A percentile compares a stretch with the other conserved stretches of the same genome.
phyloP scores from a whole-genome alignment of 2,888 invertebrate genomes.

The Amblyjoppa proteus region DNA sequence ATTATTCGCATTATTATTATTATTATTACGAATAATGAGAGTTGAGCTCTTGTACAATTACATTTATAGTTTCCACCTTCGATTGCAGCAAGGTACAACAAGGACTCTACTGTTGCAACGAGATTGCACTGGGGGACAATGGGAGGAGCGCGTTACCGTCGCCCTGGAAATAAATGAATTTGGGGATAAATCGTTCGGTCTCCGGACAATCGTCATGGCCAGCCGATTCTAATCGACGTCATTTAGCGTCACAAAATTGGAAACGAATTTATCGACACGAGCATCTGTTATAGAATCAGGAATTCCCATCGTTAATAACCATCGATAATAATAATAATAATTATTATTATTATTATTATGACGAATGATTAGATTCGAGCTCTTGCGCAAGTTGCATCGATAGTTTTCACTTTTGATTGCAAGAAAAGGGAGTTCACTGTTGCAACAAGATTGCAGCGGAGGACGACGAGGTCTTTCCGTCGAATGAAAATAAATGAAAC shows the following conservation, averaged over 20 bases:
- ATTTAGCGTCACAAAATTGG: neutral
- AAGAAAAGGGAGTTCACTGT: slow-evolving; percentile 26
- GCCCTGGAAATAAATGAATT: slow-evolving; percentile 8
- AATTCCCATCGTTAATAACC: too few species aligned
- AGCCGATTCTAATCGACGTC: neutral
- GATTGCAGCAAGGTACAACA: slow-evolving; percentile 17
- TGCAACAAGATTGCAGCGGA: neutral
- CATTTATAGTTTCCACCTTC: slow-evolving; percentile 33
- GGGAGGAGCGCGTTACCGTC: neutral
- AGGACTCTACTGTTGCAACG: slow-evolving; percentile 22
- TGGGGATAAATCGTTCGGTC: slow-evolving; percentile 3
- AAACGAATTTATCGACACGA: too few species aligned
- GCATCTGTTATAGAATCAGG: too few species aligned
- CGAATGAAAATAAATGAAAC: slow-evolving; percentile 6
- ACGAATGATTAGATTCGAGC: too few species aligned
- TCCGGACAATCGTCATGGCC: neutral
- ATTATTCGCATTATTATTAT: too few species aligned
- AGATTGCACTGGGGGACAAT: neutral
- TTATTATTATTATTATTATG: too few species aligned
- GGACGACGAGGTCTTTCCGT: neutral
- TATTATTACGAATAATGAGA: too few species aligned
- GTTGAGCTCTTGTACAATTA: neutral
- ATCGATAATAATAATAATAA: too few species aligned
- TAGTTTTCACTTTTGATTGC: slow-evolving; percentile 48
- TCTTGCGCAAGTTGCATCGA: neutral